Conservation (phyloP, 2,888 invertebrate genomes). For the Rhagonycha lutea region DNA sequence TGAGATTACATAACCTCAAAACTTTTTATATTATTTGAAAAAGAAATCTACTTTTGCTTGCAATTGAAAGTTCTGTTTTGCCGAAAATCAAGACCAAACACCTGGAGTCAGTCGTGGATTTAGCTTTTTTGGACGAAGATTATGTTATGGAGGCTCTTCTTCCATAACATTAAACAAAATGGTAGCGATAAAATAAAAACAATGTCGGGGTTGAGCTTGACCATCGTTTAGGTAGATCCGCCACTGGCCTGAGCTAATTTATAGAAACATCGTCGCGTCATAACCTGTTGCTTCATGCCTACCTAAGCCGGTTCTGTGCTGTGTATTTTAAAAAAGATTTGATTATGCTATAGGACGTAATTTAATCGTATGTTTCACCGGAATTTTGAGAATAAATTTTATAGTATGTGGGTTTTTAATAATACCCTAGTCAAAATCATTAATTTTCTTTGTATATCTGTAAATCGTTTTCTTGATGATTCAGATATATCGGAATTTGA, state of each 20-base stretch:
- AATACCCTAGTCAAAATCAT: slow-evolving; percentile 14
- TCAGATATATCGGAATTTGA: slow-evolving; percentile 4
- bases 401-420: slow-evolving; percentile 17
- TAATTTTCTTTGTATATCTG: slow-evolving; percentile 15
- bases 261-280: background rate
- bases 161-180: no score
- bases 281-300: background rate
- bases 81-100: no score
- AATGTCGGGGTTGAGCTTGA: no score
- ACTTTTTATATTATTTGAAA: no score
- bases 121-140: no score
- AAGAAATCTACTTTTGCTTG: no score
- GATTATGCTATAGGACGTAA: slow-evolving; percentile 22
- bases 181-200: no score
- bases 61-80: no score
- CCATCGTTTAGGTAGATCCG: no score
- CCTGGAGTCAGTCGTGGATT: no score
- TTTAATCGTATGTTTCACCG: slow-evolving; percentile 16
- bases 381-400: slow-evolving; percentile 19
- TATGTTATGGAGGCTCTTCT: no score
- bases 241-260: background rate
- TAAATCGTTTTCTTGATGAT: slow-evolving; percentile 7
- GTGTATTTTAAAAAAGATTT: slow-evolving; percentile 13
- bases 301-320: slow-evolving; percentile 1
- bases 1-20: no score